Percentiles rank a stretch among this genome's conserved stretches.
Conservation (phyloP, 2,113 vertebrate species). For the Cyprinus carpio region DNA sequence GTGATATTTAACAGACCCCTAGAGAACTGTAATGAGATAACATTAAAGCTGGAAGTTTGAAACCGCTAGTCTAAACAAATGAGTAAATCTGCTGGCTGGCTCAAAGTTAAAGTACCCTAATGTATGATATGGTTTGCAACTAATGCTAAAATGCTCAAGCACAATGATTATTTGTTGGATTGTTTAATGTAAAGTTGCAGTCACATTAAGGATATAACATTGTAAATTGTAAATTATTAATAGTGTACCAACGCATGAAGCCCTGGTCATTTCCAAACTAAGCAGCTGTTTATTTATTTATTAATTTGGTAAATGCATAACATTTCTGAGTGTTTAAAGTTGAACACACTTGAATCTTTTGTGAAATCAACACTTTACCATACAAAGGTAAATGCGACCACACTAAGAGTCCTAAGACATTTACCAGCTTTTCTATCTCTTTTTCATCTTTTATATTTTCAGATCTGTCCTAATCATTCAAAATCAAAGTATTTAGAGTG, state of each 20-base stretch:
- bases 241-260: not conserved
- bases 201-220: not conserved
- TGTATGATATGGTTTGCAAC: not conserved
- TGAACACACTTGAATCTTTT: not conserved
- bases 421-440: not conserved
- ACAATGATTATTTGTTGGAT: not conserved
- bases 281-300: not conserved
- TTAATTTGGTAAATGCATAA: not conserved
- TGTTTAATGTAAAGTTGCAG: not conserved
- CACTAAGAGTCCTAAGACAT: not conserved
- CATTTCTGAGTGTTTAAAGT: not conserved
- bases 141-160: not conserved
- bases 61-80: not conserved
- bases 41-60: not conserved
- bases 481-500: not conserved
- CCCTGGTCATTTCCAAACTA: not conserved
- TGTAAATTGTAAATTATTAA: not conserved
- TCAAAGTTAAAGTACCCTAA: not conserved
- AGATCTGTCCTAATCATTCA: not conserved
- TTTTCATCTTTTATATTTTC: not conserved
- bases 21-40: not conserved
- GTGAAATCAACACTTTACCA: not conserved
- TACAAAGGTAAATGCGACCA: not conserved
- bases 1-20: not conserved
- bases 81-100: not conserved